Evolutionary conservation across 2,888 invertebrate species (phyloP).

Genomic region (Aleiodes alternator): DNA sequence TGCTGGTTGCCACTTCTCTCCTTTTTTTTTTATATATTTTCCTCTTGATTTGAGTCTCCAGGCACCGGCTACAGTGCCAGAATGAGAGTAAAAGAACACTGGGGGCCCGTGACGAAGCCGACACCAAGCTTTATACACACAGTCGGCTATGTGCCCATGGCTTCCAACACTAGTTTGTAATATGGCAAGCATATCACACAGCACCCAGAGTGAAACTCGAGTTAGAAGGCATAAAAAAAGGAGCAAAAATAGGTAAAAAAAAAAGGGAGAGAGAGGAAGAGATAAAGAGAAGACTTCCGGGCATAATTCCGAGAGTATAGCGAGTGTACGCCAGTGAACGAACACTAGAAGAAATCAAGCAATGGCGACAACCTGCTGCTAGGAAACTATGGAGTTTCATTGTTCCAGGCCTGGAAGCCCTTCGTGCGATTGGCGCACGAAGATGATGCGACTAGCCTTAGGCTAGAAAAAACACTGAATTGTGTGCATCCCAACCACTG

Average conservation of each 20-base stretch:
- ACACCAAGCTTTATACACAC: not conserved
- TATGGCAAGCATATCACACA: constrained; percentile 8
- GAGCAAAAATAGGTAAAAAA: constrained; percentile 31
- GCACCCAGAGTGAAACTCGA: constrained; percentile 8
- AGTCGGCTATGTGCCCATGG: constrained; percentile 23
- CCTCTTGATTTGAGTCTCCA: constrained; percentile 41
- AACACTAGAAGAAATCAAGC: constrained; percentile 73
- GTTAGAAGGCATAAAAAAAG: constrained; percentile 30
- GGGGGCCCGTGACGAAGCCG: constrained; percentile 26
- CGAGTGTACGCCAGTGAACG: constrained; percentile 59
- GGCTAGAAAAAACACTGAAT: constrained; percentile 31
- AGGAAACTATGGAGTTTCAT: constrained; percentile 55
- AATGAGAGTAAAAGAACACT: constrained; percentile 26
- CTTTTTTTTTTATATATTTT: not conserved
- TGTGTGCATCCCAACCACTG: not conserved
- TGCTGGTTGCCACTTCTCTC: constrained; percentile 58
- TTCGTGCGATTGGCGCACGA: constrained; percentile 62
- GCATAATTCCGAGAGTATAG: constrained; percentile 70
- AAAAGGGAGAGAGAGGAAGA: constrained; percentile 47
- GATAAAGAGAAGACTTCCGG: constrained; percentile 74
- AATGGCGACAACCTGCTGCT: constrained; percentile 58
- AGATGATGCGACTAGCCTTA: constrained; percentile 53
- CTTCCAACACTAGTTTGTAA: constrained; percentile 27
- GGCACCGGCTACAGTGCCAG: constrained; percentile 47
- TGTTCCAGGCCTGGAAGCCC: constrained; percentile 54